Base-by-base conservation (phyloP, 2,797 vertebrate species). In the Hirundo rustica region DNA sequence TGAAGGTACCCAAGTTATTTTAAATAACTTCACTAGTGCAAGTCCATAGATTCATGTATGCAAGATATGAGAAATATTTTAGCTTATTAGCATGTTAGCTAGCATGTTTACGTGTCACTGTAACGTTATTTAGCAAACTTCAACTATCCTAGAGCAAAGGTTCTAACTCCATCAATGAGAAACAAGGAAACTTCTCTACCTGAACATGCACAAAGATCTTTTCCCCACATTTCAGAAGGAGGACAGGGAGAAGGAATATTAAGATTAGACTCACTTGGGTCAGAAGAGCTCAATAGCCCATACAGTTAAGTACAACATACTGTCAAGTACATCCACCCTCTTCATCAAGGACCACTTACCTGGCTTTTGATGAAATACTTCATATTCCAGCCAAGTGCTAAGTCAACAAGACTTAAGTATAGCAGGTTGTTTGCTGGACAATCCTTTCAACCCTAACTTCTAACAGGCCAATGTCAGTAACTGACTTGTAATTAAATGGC, bases 211-310 rank as follows among this genome's bases (percentile, higher is more conserved):
- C 14, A 3, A 8, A n/a, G 10, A 22, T 38, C 3, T 68, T 57
- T 18, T 9, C 47, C 32, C 26, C 5, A 13, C 5, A 7, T 7
- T 48, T 26, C 6, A 11, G 34, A 3, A 36, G 7, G 62, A 34
- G 60, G 7, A 32, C 19, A 1, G 14, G n/a, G 13, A 72, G 2
- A 2, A 0, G 1, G 0, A 54, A 30, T 6, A 48, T 36, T 13
- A n/a, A 40, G 14, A 42, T 25, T 4, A 10, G 10, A 9, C 23
- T 48, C 32, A 1, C 13, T 68, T 27, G 4, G 26, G 38, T 57
- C 54, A 57, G 22, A 78, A 50, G 15, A 58, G 12, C 32, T 30
- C 27, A 57, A 50, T 19, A 89, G 26, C 34, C 38, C 16, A 23
- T 42, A 32, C 1, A 50, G 8, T 27, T 17, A 57, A 45, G 34